Base-by-base conservation (phyloP, 2,113 vertebrate genomes). In the Ramphastos sulfuratus region DNA sequence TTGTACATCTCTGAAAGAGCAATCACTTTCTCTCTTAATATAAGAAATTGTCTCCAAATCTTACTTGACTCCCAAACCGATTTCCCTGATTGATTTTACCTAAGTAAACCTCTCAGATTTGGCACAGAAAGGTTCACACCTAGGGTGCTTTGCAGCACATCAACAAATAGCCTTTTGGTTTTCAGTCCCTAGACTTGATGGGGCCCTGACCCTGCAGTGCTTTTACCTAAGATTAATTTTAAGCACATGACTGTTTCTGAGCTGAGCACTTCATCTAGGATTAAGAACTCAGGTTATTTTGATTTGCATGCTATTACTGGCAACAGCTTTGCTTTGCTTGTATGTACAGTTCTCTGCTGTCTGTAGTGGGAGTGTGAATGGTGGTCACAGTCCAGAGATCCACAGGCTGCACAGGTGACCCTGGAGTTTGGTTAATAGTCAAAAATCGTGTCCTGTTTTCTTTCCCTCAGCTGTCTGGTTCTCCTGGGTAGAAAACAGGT, bases 341-440 rank as follows among this genome's bases (percentile, higher is more conserved):
- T 23, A 12, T 17, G 3, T 28, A 2, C 28, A 56, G 0, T 56
- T 33, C 27, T 52, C 28, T 2, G 0, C 75, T n/a, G 9, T 6
- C 3, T 15, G 74, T 50, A 56, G 54, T 0, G 0, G 31, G 21
- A 58, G 6, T 4, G 5, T 44, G 12, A 13, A 10, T 0, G 2
- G 12, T 17, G 16, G 50, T 42, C 42, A 17, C 65, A 18, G 5
- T 14, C 28, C 33, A 33, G 67, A 74, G 75, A 73, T 3, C 12
- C 8, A 3, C 10, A 15, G 46, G n/a, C 42, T 85, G 77, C 37
- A 15, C 74, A 30, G 10, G 52, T n/a, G 69, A 42, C 52, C 30
- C 39, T 24, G 33, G 30, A 21, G 13, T 63, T 76, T 0, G 0
- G 3, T 4, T 79, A 42, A 14, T 19, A 50, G 50, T 52, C 77